Evolutionary conservation across 37 sponge, comb jelly and placozoan species (phyloP).

Genomic region (Halisarca cf. caerulea): DNA sequence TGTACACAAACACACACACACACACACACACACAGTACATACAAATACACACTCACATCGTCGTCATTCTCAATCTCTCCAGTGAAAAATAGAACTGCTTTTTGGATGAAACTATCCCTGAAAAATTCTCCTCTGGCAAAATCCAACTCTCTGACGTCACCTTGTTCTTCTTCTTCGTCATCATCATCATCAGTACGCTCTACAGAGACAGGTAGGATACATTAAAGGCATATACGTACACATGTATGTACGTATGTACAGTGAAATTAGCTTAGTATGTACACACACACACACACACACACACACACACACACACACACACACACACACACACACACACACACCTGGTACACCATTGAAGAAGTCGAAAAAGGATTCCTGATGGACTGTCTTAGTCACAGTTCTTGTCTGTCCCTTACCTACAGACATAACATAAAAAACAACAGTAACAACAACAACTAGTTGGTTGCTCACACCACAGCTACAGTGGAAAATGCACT

Average conservation of each 20-base stretch:
- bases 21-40: not conserved
- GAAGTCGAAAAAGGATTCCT: constrained; percentile 93
- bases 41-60: not conserved
- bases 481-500: too few relatives aligned
- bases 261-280: not conserved
- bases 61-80: constrained; percentile 60
- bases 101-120: constrained; percentile 74
- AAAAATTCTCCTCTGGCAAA: constrained; percentile 78
- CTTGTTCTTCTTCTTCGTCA: constrained; percentile 41
- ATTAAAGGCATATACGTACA: not conserved
- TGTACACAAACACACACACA: not conserved
- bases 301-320: too few relatives aligned
- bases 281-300: not conserved
- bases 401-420: constrained; percentile 57
- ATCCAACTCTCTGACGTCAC: constrained; percentile 38
- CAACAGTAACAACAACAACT: not conserved
- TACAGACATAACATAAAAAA: not conserved
- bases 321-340: not conserved
- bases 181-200: constrained; percentile 31
- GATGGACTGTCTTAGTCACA: constrained; percentile 76
- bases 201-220: not conserved
- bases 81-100: constrained; percentile 91
- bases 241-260: not conserved
- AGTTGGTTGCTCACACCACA: not conserved
- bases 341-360: constrained; percentile 43